A percentile compares a stretch with the other conserved stretches of the same genome.
Evolutionary conservation across 2,113 vertebrate species (phyloP).

Genomic region (Tretioscincus oriximinensis): DNA sequence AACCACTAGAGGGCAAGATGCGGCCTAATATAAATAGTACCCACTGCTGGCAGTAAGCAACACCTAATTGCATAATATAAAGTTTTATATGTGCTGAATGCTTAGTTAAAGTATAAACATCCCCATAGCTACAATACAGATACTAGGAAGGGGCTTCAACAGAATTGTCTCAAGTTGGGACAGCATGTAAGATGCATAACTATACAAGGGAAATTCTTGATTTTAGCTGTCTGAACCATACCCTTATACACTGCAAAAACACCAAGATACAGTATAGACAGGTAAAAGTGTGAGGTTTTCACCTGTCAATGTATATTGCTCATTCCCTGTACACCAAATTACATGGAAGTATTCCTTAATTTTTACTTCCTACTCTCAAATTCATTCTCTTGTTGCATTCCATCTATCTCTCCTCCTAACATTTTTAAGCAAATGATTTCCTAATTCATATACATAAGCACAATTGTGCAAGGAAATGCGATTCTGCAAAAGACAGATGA

Average conservation of each 20-base stretch:
- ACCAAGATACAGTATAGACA: too few species aligned
- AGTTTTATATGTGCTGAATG: background rate
- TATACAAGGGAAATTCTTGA: too few species aligned
- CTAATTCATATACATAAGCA: background rate
- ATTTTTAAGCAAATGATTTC: background rate
- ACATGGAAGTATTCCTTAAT: too few species aligned
- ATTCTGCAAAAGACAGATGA: background rate
- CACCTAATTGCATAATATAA: background rate
- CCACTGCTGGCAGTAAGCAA: background rate
- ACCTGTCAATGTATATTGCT: too few species aligned
- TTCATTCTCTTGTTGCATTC: background rate
- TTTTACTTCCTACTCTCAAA: too few species aligned
- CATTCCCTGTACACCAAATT: too few species aligned
- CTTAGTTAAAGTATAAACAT: background rate
- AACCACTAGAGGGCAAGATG: conserved; percentile 64
- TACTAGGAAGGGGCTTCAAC: background rate
- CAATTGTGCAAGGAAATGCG: background rate
- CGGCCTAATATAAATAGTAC: background rate
- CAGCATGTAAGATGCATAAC: too few species aligned
- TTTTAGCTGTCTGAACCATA: too few species aligned
- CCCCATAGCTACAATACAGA: background rate
- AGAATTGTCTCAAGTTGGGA: too few species aligned
- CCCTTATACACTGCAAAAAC: too few species aligned
- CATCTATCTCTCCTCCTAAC: background rate
- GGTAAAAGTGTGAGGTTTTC: too few species aligned